Conservation (phyloP, 2,113 vertebrate species). For the Sarotherodon lohbergeri region DNA sequence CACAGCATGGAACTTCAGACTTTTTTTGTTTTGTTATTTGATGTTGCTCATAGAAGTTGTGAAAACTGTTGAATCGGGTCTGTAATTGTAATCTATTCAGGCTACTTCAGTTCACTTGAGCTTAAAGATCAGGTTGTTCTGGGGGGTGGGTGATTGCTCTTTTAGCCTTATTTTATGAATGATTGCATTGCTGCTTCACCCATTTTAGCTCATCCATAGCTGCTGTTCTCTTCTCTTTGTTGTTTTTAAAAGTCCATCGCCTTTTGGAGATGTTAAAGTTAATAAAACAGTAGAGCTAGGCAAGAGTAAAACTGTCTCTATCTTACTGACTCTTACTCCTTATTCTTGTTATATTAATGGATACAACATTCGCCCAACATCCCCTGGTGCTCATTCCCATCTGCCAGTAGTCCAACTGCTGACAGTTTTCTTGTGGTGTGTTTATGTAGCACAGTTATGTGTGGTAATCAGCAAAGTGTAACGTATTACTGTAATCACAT, state of each 20-base stretch:
- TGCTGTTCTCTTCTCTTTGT: not conserved
- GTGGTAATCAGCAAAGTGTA: not conserved
- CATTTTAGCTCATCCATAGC: not conserved
- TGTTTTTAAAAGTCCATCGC: fast-evolving
- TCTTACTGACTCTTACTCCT: not conserved
- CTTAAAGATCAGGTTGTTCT: not conserved
- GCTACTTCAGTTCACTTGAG: not conserved
- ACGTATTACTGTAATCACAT: not conserved
- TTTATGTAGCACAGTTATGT: not conserved
- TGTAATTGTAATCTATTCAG: not conserved
- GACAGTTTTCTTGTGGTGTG: not conserved
- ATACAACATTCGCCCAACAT: not conserved
- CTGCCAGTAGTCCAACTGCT: not conserved
- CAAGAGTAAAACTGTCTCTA: not conserved
- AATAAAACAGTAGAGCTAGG: not conserved
- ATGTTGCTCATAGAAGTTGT: not conserved
- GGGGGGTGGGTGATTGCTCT: not conserved
- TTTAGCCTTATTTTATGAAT: not conserved
- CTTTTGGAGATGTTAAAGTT: fast-evolving
- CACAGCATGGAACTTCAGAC: not conserved
- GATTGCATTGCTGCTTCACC: not conserved
- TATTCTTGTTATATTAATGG: not conserved
- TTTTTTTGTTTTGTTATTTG: not conserved
- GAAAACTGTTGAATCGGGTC: not conserved
- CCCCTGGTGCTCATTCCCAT: not conserved